phyloP scores from a whole-genome alignment of 2,113 vertebrate species.

The Syngnathoides biaculeatus region DNA sequence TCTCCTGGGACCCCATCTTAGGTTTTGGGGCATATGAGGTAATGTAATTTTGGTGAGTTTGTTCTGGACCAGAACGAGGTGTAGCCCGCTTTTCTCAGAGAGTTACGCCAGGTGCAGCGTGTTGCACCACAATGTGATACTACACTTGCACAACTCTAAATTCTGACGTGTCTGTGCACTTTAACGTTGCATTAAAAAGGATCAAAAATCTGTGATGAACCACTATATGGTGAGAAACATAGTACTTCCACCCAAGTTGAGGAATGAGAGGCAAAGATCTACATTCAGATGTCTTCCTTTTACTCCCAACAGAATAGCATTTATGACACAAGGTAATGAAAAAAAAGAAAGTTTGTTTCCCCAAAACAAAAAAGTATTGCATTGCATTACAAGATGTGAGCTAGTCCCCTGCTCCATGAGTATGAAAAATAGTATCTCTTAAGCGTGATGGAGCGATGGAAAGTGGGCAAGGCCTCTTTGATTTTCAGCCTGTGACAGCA shows the following conservation, averaged over 20 bases:
- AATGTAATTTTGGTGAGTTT: too few relatives aligned
- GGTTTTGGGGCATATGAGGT: too few relatives aligned
- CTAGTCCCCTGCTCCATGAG: conserved; percentile 16
- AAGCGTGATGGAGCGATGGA: conserved; percentile 14
- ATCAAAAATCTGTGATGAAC: not conserved
- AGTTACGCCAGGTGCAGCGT: not conserved
- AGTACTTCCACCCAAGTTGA: not conserved
- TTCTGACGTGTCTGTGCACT: not conserved
- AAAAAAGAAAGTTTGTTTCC: not conserved
- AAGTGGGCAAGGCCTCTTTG: conserved; percentile 20
- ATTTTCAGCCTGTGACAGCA: conserved; percentile 24
- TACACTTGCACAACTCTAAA: not conserved
- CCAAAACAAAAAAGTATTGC: conserved; percentile 12
- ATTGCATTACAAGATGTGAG: conserved; percentile 19
- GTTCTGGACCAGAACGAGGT: too few relatives aligned
- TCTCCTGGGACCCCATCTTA: too few relatives aligned
- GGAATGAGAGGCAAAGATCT: not conserved
- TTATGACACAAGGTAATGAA: not conserved
- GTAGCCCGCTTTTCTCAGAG: too few relatives aligned
- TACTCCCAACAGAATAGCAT: not conserved
- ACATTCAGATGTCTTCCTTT: not conserved
- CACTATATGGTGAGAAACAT: not conserved
- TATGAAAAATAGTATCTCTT: not conserved
- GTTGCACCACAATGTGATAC: not conserved
- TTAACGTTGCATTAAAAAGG: not conserved